Base-by-base conservation (phyloP, 2,113 vertebrate genomes). In the Rhea pennata region DNA sequence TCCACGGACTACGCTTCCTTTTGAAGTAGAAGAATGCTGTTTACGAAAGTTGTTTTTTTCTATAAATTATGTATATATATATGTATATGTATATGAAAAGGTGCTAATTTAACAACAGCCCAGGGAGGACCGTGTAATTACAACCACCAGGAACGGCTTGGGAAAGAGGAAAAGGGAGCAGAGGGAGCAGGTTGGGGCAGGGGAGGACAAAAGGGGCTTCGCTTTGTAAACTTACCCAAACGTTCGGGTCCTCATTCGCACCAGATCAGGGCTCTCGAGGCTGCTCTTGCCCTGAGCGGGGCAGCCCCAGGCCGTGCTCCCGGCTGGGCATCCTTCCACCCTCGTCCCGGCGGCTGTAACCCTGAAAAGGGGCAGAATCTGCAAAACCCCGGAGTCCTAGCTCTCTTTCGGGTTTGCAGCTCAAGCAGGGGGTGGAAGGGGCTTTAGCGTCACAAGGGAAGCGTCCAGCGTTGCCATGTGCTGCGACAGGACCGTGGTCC, bases 21-120 rank as follows among this genome's bases (percentile, higher is more conserved):
- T 88, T 70, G 93, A 78, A 95, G 90, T 48, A 92, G 89, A 72
- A 87, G 75, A 95, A 69, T n/a, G 64, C 67, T 95, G 92, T 94
- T 97, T 96, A 96, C 94, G 95, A 5, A 95, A 93, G 64, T 86
- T 2, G 17, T 88, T 93, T 91, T 93, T 91, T 75, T 94, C 90
- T 83, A 88, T 96, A 96, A 94, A 92, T 96, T 95, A 96, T 96
- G 92, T 94, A 71, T 96, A 84, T 69, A 46, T 69, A 48, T 91
- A 66, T 90, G 88, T 95, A 81, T 87, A 36, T 40, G 17, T 29
- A 27, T 23, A 24, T 4, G 48, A 58, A 70, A 22, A 77, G 56
- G 80, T 89, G 88, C 46, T 77, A 10, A 21, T 78, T 96, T 84
- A 86, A 81, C 75, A 58, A 23, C 27, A 56, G 40, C 9, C 10